phyloP scores from a whole-genome alignment of 2,113 vertebrate genomes.

The Calyptommatus sinebrachiatus region DNA sequence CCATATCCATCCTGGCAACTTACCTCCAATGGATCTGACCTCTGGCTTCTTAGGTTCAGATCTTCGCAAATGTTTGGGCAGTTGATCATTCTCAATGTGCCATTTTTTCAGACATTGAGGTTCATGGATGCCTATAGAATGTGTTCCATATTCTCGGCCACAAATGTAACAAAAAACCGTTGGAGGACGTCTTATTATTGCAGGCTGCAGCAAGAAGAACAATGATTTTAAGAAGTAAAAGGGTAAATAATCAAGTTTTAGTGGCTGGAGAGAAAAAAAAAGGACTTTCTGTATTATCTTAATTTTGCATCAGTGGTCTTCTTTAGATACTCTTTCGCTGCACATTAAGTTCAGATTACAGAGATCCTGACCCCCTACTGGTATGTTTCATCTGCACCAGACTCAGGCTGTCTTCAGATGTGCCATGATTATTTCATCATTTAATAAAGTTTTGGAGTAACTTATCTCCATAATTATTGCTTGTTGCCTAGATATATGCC shows the following conservation, averaged over 20 bases:
- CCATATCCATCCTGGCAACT: conserved; percentile 23
- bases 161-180: conserved; percentile 74
- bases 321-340: no score
- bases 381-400: no score
- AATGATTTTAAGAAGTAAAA: background rate
- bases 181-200: conserved; percentile 59
- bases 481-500: no score
- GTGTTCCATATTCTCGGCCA: conserved; percentile 74
- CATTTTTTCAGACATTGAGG: conserved; percentile 79
- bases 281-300: no score
- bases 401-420: no score
- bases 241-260: background rate
- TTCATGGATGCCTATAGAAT: conserved; percentile 76
- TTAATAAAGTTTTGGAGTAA: no score
- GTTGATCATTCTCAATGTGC: conserved; percentile 70
- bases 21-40: conserved; percentile 64
- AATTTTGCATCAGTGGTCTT: no score
- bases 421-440: no score
- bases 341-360: no score
- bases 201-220: conserved; percentile 61
- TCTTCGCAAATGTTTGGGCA: conserved; percentile 71
- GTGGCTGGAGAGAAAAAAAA: no score
- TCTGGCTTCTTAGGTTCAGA: conserved; percentile 71
- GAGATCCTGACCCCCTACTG: no score
- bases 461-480: no score